Base-by-base conservation (phyloP, 2,113 vertebrate species). In the Suncus etruscus region DNA sequence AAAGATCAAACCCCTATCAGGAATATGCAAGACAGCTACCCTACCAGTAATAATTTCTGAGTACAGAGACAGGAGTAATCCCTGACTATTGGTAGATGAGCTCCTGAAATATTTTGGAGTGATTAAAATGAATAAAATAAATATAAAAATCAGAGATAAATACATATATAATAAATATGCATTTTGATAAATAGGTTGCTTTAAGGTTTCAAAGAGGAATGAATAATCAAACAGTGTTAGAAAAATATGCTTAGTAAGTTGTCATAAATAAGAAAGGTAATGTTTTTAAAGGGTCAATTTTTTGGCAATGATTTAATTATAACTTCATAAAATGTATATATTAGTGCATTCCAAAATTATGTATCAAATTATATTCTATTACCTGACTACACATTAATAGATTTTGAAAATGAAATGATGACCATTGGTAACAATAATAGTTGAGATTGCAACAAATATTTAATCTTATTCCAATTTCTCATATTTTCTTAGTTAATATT, bases 401-500 rank as follows among this genome's bases (percentile, higher is more conserved):
- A 58, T n/a, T 20, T 9, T 91, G 1, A 73, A 90, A 83, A 48
- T 78, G 63, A 94, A 95, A 91, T 80, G 2, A n/a, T 92, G 86
- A 92, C 82, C 75, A 93, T 94, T 73, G 76, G 63, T 83, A 69
- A 88, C 90, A 83, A 94, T n/a, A 86, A 94, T 48, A 25, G 20
- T 39, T 58, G 47, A 15, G 51, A 83, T 70, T 82, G 11, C 82
- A 83, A 87, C 75, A 87, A 39, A 81, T 90, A 16, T 75, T 77
- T 77, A 83, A 90, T 91, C 76, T 50, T 47, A 86, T 11, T 81
- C 78, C 39, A 85, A 89, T 87, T 31, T 92, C 90, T 91, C 83
- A 91, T 88, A 51, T 92, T 66, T 75, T 20, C 87, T 92, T 80
- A 76, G 87, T 96, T 94, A 94, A 95, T 96, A 90, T 93, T 95